phyloP scores from a whole-genome alignment of 2,113 vertebrate species.

The Tetraodon nigroviridis region DNA sequence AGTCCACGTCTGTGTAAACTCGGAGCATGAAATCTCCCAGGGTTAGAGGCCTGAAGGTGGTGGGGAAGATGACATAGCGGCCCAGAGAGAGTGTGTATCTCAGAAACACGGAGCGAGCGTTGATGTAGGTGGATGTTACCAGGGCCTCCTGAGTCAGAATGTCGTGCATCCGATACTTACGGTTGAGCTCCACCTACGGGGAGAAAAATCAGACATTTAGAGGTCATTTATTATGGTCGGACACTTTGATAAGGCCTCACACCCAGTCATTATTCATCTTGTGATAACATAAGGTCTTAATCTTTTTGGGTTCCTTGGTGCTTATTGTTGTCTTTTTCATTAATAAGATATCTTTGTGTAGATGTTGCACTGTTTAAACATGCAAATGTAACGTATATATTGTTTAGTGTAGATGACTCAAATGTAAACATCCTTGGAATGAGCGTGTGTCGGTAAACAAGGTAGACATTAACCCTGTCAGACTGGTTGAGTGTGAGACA shows the following conservation, averaged over 20 bases:
- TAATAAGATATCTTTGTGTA: background rate
- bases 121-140: conserved; percentile 79
- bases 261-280: background rate
- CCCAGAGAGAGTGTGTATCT: conserved; percentile 76
- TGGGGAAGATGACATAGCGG: conserved; percentile 85
- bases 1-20: conserved; percentile 82
- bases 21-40: conserved; percentile 81
- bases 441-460: background rate
- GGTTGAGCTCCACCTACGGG: conserved; percentile 87
- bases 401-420: background rate
- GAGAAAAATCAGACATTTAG: background rate
- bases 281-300: background rate
- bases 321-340: too few species aligned
- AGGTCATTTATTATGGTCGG: background rate
- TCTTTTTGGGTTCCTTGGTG: background rate
- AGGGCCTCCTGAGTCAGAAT: conserved; percentile 79
- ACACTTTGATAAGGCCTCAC: background rate
- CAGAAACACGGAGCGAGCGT: conserved; percentile 83
- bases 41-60: conserved; percentile 76
- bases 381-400: too few species aligned
- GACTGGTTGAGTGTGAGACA: background rate
- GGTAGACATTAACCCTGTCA: background rate
- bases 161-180: conserved; percentile 84
- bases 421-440: background rate
- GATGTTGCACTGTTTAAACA: background rate